A percentile compares a stretch with the other conserved stretches of the same genome.
These are phyloP conservation scores for Aleiodes sp. DNA, from an alignment of 1,140 invertebrate genomes.

Conservation along the genomic window DNA sequence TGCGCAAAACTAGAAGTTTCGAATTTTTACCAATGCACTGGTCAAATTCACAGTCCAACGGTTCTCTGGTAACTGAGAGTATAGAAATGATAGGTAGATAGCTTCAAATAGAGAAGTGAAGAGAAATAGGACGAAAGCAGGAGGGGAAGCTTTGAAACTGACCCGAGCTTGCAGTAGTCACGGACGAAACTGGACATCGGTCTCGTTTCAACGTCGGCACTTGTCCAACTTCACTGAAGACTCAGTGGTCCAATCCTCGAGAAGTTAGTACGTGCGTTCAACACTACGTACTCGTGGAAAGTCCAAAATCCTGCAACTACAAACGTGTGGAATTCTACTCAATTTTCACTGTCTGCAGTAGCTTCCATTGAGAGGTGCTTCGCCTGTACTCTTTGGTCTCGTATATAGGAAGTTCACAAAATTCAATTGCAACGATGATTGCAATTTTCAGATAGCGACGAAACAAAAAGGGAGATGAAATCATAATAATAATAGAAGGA, in stretches of 20 bases:
- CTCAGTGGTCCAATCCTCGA: not conserved
- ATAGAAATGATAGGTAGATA: too few relatives aligned
- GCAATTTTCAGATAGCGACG: not conserved
- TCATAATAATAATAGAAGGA: too few relatives aligned
- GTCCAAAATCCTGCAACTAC: too few relatives aligned
- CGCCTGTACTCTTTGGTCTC: too few relatives aligned
- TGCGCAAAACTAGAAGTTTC: slow-evolving; percentile 31
- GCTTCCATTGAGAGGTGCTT: too few relatives aligned
- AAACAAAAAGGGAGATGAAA: not conserved
- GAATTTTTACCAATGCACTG: not conserved
- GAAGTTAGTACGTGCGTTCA: slow-evolving; percentile 9
- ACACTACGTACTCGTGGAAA: too few relatives aligned
- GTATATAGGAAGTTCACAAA: too few relatives aligned
- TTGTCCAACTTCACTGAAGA: slow-evolving; percentile 5
- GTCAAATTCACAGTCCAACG: not conserved
- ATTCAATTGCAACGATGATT: slow-evolving; percentile 21
- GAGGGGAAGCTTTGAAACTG: slow-evolving; percentile 22
- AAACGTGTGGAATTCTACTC: too few relatives aligned
- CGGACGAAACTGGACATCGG: slow-evolving; percentile 34
- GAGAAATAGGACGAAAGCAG: not conserved
- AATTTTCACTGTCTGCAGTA: too few relatives aligned
- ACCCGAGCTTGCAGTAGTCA: slow-evolving; percentile 39
- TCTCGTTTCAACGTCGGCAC: not conserved
- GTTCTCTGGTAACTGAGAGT: too few relatives aligned
- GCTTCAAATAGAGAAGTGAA: slow-evolving; percentile 13